Conservation (phyloP, 2,888 invertebrate species). For the Leptura quadrifasciata region DNA sequence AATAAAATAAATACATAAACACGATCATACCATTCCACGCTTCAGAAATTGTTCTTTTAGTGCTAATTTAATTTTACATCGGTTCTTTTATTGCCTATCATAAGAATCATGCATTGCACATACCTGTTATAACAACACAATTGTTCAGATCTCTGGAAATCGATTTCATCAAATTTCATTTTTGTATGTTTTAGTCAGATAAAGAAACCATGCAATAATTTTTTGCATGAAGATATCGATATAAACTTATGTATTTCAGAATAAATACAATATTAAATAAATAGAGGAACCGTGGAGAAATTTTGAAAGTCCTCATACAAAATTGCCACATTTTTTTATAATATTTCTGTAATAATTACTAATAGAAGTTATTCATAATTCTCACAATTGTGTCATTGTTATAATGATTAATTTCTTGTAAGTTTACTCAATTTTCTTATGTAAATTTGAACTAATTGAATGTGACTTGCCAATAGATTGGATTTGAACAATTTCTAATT, state of each 20-base stretch:
- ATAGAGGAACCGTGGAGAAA: not conserved
- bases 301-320: not conserved
- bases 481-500: too few relatives aligned
- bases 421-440: not conserved
- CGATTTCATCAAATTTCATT: not conserved
- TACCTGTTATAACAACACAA: not conserved
- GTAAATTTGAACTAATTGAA: not conserved
- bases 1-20: too few relatives aligned
- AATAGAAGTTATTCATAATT: not conserved
- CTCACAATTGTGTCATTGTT: slow-evolving; percentile 1
- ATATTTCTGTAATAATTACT: not conserved
- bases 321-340: not conserved
- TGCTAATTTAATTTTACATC: not conserved
- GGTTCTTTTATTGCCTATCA: not conserved
- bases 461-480: not conserved
- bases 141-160: not conserved
- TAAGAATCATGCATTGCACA: slow-evolving; percentile 2
- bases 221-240: slow-evolving; percentile 3
- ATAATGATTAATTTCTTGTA: not conserved
- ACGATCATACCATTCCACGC: too few relatives aligned
- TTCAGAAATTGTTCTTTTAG: not conserved
- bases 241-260: not conserved
- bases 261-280: not conserved
- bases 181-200: not conserved
- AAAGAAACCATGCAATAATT: not conserved